These are phyloP conservation scores for Cyclophora albipunctata DNA, from an alignment of 2,888 invertebrate species.

Conservation along the genomic window DNA sequence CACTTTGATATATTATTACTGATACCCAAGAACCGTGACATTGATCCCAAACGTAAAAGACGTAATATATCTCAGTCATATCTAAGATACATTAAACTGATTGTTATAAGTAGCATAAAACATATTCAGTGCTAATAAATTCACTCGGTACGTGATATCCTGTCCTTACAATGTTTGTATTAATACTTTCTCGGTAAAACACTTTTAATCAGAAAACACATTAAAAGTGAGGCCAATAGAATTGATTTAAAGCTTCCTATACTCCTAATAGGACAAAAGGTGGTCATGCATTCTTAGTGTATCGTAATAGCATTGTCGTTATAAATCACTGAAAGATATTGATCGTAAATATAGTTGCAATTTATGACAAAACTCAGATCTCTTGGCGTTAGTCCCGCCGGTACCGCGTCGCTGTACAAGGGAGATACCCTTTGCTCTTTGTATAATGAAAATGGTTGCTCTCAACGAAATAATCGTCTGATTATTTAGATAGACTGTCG, in stretches of 20 bases:
- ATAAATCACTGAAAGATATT: constrained; percentile 60
- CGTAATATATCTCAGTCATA: no score
- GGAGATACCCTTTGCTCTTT: constrained; percentile 46
- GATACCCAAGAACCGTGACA: no score
- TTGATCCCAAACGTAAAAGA: no score
- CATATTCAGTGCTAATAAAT: no score
- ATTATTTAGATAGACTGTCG: no score
- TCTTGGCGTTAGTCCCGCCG: constrained; percentile 20
- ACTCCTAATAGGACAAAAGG: constrained; percentile 30
- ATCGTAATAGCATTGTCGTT: constrained; percentile 52
- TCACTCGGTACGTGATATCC: no score
- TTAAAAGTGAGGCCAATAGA: constrained; percentile 12
- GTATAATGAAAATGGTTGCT: constrained; percentile 41
- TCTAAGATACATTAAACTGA: no score
- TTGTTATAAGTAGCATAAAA: no score
- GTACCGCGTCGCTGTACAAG: constrained; percentile 21
- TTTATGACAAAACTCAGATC: constrained; percentile 58
- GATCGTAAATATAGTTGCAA: constrained; percentile 60
- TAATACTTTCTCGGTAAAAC: no score
- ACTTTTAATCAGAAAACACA: constrained; percentile 12
- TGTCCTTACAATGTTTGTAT: no score
- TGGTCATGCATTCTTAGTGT: constrained; percentile 29
- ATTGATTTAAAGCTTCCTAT: constrained; percentile 13
- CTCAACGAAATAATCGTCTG: constrained; percentile 27
- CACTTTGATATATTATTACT: no score